phyloP scores from a whole-genome alignment of 2,888 invertebrate species.

The Syritta pipiens region DNA sequence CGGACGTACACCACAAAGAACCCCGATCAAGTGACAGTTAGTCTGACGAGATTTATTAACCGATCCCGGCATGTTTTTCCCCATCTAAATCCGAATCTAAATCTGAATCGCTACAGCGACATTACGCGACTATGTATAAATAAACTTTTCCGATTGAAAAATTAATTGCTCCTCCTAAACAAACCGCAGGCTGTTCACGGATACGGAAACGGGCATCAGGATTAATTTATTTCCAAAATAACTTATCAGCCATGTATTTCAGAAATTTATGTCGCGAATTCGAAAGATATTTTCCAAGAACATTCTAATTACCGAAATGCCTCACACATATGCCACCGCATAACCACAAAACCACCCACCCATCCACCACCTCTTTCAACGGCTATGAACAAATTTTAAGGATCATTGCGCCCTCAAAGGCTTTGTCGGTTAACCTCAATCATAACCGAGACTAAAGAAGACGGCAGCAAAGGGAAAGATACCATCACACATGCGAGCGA shows the following conservation, averaged over 20 bases:
- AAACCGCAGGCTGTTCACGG: background rate
- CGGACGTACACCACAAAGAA: conserved; percentile 19
- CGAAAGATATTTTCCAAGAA: conserved; percentile 10
- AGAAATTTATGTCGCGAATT: conserved; percentile 28
- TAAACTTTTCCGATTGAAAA: conserved; percentile 41
- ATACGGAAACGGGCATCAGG: conserved; percentile 29
- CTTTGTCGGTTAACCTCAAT: conserved; percentile 59
- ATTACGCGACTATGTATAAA: too few relatives aligned
- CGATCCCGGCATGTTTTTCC: conserved; percentile 8
- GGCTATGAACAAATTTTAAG: conserved; percentile 55
- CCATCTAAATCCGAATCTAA: too few relatives aligned
- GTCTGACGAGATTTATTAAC: conserved; percentile 39
- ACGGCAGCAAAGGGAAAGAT: too few relatives aligned
- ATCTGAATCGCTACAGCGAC: conserved; percentile 27
- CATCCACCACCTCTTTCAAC: background rate
- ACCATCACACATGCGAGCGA: conserved; percentile 10
- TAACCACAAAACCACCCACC: background rate
- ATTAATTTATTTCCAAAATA: conserved; percentile 33
- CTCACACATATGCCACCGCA: background rate
- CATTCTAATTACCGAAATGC: conserved; percentile 1
- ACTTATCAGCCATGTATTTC: conserved; percentile 37
- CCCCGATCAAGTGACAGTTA: conserved; percentile 29
- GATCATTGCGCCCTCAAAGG: conserved; percentile 59
- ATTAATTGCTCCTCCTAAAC: conserved; percentile 21
- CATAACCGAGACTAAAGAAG: conserved; percentile 39